Evolutionary conservation across 2,888 invertebrate species (phyloP), one percentile per base, ranked within the genome.

Genomic region (Plusia festucae): DNA sequence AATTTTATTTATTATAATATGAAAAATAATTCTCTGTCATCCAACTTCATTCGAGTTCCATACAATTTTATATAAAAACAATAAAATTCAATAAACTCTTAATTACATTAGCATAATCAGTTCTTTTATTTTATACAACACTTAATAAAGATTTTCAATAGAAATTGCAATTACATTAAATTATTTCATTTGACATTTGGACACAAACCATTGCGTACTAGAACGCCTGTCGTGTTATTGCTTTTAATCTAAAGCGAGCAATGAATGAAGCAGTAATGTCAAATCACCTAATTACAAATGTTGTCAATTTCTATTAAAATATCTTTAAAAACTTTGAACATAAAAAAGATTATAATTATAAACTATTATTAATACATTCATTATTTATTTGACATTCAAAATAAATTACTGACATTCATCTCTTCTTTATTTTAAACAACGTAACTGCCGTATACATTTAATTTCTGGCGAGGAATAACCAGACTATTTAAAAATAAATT

Each of bases 381-480:
- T 64, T 55, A 53, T 44, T 60, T 61, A 60, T 40, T 70, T 70
- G 65, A 66, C 76, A 70, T 70, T 77, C 78, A 77, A 69, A 81
- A 85, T 88, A 88, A 88, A 75, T 88, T 88, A 88, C 85, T 84
- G 54, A 63, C 86, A 86, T 77, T 68, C 87, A 78, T 84, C 83
- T 53, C 63, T 71, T 67, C 71, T 69, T 71, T 59, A 58, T 73
- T 32, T 62, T 68, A 53, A 40, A 32, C 46, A 51, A 52, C 61
- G 53, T 56, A 62, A 57, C 40, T 55, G 16, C 51, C 63, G 53
- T 55, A 49, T 62, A 51, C 13, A 20, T n/a, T 32, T 4, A 59
- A n/a, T 53, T 24, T 27, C 58, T 60, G 70, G 57, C 54, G 57
- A 56, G 30, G n/a, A 24, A 49, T 49, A 0, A 44, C 56, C 8